A percentile compares a stretch with the other conserved stretches of the same genome.
phyloP scores from a whole-genome alignment of 2,797 vertebrate species.

The Thalassophryne amazonica region DNA sequence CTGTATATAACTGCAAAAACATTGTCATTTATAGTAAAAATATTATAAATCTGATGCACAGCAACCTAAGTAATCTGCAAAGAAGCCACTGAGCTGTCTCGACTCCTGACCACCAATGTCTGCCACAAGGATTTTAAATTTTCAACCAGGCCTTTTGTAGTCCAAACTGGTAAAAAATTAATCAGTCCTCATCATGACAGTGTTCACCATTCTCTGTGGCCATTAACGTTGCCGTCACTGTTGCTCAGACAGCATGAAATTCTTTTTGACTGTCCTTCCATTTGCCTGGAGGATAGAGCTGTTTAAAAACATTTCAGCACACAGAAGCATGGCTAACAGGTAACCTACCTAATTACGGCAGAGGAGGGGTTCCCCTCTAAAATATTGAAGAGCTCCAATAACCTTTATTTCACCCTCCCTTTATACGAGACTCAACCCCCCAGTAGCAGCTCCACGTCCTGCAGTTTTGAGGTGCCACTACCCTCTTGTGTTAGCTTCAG shows the following conservation, averaged over 20 bases:
- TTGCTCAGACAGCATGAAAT: constrained; percentile 88
- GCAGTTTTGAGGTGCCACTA: constrained; percentile 81
- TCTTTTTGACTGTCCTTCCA: constrained; percentile 89
- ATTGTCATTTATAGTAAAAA: too few relatives aligned
- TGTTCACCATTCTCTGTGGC: constrained; percentile 44
- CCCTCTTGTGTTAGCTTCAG: too few relatives aligned
- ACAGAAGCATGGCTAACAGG: constrained; percentile 91
- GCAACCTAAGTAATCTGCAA: constrained; percentile 15
- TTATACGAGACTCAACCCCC: constrained; percentile 75
- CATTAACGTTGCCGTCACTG: constrained; percentile 80
- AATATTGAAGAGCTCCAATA: constrained; percentile 91
- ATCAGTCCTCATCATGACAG: constrained; percentile 77
- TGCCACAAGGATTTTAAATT: constrained; percentile 80
- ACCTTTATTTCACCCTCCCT: constrained; percentile 92
- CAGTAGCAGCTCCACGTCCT: constrained; percentile 85
- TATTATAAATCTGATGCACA: too few relatives aligned
- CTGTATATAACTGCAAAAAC: too few relatives aligned
- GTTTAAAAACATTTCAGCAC: constrained; percentile 88
- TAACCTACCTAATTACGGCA: constrained; percentile 98
- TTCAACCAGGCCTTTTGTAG: constrained; percentile 85
- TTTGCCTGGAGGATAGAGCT: constrained; percentile 91
- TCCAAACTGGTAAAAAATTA: constrained; percentile 86
- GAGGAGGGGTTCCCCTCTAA: constrained; percentile 88
- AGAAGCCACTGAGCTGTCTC: constrained; percentile 55
- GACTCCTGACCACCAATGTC: constrained; percentile 73